Conservation (phyloP, 2,888 invertebrate genomes). For the Zhengitettix transpicula region DNA sequence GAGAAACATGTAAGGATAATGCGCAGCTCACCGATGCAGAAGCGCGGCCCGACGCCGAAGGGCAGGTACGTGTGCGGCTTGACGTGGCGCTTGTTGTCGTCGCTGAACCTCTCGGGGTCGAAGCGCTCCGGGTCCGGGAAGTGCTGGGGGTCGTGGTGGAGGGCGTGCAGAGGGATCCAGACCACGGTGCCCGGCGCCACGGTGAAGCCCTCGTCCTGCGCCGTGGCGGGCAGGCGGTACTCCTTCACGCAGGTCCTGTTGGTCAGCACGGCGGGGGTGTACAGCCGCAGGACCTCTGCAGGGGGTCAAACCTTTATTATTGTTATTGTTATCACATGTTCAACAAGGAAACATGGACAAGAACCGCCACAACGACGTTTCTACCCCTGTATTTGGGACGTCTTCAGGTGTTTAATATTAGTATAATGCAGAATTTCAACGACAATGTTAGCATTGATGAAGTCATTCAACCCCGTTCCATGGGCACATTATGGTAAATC, state of each 20-base stretch:
- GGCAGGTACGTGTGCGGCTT: conserved; percentile 16
- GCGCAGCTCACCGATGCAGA: conserved; percentile 15
- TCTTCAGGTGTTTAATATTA: too few relatives aligned
- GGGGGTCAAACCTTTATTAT: too few relatives aligned
- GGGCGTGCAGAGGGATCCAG: conserved; percentile 19
- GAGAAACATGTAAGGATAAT: background rate
- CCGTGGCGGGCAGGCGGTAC: background rate
- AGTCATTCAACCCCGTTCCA: too few relatives aligned
- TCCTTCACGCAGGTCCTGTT: background rate
- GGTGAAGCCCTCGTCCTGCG: background rate
- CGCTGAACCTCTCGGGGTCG: conserved; percentile 33
- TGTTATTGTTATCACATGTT: too few relatives aligned
- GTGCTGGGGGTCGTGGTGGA: conserved; percentile 20
- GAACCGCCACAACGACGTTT: too few relatives aligned
- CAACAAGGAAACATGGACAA: too few relatives aligned
- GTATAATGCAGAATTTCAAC: too few relatives aligned
- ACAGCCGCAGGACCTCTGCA: background rate
- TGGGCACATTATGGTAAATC: too few relatives aligned
- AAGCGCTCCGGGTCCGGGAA: conserved; percentile 30
- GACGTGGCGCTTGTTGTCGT: conserved; percentile 22
- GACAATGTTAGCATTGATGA: too few relatives aligned
- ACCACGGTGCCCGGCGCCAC: conserved; percentile 12
- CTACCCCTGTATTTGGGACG: too few relatives aligned
- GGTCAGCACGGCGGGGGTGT: background rate
- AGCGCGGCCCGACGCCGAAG: conserved; percentile 16